These are phyloP conservation scores for Drosophila cognata DNA, from an alignment of 2,888 invertebrate genomes.

Conservation along the genomic window DNA sequence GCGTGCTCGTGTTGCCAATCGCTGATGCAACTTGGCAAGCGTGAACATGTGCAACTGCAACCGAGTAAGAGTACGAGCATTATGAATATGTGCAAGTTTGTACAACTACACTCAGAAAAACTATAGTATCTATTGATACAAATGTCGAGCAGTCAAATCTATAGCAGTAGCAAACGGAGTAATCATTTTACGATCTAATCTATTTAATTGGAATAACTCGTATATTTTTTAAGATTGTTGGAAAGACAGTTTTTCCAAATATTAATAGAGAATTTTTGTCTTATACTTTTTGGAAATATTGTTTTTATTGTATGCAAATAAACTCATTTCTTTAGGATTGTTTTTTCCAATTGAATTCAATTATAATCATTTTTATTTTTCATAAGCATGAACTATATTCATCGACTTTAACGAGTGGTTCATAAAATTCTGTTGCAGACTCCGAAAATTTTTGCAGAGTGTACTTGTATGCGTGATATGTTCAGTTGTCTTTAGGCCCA, in stretches of 20 bases:
- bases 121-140: background rate
- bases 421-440: no score
- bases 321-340: no score
- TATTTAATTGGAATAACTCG: background rate
- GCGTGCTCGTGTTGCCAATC: constrained; percentile 68
- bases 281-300: background rate
- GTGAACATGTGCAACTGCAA: constrained; percentile 57
- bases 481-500: constrained; percentile 3
- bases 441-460: background rate
- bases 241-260: background rate
- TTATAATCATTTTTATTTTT: background rate
- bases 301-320: rapidly evolving
- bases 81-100: constrained; percentile 3
- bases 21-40: constrained; percentile 26
- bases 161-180: background rate
- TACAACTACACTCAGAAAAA: background rate
- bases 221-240: background rate
- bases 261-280: background rate
- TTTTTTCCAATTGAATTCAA: background rate
- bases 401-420: no score
- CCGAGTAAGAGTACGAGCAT: constrained; percentile 30
- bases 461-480: constrained; percentile 14
- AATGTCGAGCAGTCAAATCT: background rate
- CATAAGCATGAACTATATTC: background rate
- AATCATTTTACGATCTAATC: background rate